Evolutionary conservation across 2,888 invertebrate species (phyloP).

Genomic region (Alentia gelatinosa): DNA sequence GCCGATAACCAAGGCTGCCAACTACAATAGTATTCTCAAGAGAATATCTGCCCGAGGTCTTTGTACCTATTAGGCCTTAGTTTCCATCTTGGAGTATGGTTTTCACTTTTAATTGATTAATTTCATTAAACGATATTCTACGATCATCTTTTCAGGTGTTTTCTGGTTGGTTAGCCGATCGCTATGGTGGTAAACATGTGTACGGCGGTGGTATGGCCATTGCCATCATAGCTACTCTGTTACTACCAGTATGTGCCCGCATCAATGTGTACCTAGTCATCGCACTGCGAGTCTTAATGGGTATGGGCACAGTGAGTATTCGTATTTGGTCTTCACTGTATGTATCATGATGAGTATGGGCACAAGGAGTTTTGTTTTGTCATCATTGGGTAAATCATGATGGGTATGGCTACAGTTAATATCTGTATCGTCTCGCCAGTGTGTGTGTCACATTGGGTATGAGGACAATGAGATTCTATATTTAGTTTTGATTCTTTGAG

Average conservation of each 20-base stretch:
- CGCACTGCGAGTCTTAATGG: constrained; percentile 57
- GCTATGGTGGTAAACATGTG: constrained; percentile 71
- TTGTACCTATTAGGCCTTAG: not conserved
- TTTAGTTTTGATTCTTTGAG: constrained; percentile 56
- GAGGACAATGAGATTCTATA: too few relatives aligned
- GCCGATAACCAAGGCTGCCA: not conserved
- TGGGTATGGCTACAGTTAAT: too few relatives aligned
- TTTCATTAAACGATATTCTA: not conserved
- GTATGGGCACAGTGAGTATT: constrained; percentile 59
- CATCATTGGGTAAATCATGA: too few relatives aligned
- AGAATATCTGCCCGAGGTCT: not conserved
- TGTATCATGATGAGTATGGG: too few relatives aligned
- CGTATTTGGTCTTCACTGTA: too few relatives aligned
- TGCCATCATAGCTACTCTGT: constrained; percentile 55
- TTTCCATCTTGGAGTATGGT: not conserved
- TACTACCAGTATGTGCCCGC: constrained; percentile 60
- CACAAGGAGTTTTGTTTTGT: too few relatives aligned
- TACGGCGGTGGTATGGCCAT: constrained; percentile 70
- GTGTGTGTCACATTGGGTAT: too few relatives aligned
- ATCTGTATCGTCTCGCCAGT: too few relatives aligned
- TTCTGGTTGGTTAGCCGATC: constrained; percentile 69
- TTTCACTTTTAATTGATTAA: not conserved
- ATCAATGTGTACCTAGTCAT: constrained; percentile 56
- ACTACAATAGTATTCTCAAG: not conserved
- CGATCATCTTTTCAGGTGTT: constrained; percentile 66